Percentiles rank a stretch among this genome's conserved stretches.
phyloP scores from a whole-genome alignment of 1,140 invertebrate genomes.

The Pentalonia nigronervosa region DNA sequence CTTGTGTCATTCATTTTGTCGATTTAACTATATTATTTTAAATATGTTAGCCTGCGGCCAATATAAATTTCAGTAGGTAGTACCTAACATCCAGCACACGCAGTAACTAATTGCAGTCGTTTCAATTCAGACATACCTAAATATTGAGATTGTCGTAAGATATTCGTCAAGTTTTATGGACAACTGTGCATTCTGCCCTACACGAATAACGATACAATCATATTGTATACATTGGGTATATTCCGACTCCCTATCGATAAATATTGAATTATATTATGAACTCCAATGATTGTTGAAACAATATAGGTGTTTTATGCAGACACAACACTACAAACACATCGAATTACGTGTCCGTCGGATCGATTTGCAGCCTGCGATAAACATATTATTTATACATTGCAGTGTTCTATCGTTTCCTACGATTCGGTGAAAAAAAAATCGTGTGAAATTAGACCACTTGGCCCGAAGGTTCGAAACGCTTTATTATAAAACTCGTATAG shows the following conservation, averaged over 20 bases:
- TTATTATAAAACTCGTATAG: background rate
- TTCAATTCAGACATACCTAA: background rate
- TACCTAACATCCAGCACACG: background rate
- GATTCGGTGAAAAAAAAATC: background rate
- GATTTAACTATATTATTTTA: background rate
- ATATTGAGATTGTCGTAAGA: constrained; percentile 11
- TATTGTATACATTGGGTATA: background rate
- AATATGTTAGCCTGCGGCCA: background rate
- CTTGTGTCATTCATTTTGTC: background rate
- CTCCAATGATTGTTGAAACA: background rate
- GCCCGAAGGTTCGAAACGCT: background rate
- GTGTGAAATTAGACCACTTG: background rate
- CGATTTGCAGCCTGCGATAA: background rate
- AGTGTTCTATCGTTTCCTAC: background rate
- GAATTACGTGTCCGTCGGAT: too few species aligned
- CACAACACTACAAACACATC: background rate
- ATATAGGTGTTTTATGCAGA: background rate
- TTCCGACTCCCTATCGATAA: background rate
- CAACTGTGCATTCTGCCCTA: background rate
- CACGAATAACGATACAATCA: background rate
- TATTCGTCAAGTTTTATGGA: constrained; percentile 13
- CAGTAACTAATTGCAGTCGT: background rate
- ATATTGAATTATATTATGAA: background rate
- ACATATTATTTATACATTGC: background rate
- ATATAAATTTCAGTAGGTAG: background rate